These are phyloP conservation scores for Engraulis encrasicolus DNA, from an alignment of 2,113 vertebrate species.

Conservation along the genomic window DNA sequence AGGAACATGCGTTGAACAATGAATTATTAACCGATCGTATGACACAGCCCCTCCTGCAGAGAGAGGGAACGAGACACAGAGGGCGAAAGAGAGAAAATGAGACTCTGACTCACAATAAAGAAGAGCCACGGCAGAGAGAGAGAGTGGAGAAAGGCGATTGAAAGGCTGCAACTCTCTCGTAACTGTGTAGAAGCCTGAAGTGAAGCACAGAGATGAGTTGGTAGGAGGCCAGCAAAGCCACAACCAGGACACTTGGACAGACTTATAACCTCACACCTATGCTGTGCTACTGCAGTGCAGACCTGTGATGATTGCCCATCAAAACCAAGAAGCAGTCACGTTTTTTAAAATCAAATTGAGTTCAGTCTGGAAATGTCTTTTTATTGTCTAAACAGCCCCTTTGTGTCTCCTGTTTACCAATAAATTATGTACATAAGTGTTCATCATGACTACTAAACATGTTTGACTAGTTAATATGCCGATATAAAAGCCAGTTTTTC, in stretches of 20 bases:
- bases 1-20: conserved; percentile 42
- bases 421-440: no score
- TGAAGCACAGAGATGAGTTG: neutral
- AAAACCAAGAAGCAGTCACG: no score
- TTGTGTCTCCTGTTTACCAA: no score
- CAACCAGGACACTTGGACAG: neutral
- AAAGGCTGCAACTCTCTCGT: neutral
- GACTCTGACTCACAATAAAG: neutral
- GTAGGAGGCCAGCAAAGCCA: neutral
- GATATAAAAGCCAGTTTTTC: no score
- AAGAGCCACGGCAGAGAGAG: neutral
- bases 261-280: neutral
- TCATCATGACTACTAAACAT: no score
- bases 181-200: neutral
- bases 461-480: no score
- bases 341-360: no score
- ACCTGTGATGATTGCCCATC: neutral
- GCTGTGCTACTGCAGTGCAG: neutral
- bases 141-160: neutral
- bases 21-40: conserved; percentile 64
- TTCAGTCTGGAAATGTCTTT: no score
- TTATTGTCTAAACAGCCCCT: no score
- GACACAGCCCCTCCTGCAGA: conserved; percentile 49
- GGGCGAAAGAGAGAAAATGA: neutral
- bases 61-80: conserved; percentile 50